Base-by-base conservation (phyloP, 2,797 vertebrate species). In the Girardinus metallicus region DNA sequence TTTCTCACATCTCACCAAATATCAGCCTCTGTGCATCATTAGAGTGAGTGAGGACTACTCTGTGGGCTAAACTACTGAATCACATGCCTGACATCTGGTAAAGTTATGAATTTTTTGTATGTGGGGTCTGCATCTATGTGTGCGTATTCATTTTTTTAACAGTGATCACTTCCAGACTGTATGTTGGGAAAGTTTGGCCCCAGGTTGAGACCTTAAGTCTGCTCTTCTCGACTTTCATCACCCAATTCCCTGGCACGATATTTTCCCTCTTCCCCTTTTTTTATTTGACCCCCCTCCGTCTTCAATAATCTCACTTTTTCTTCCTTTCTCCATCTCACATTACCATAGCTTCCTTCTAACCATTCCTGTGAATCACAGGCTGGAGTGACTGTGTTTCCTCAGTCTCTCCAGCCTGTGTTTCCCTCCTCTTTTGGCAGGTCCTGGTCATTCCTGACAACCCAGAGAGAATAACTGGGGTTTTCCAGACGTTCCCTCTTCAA, bases 401-500 rank as follows among this genome's bases (percentile, higher is more conserved):
- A 51, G 21, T 78, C 80, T 88, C 80, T 90, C 81, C 85, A 86
- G 74, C 36, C 83, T 51, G 90, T 82, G 86, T 89, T 83, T 87
- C 89, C 83, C 80, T 83, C 86, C 89, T 89, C 89, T 92, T 85
- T 91, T 95, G 94, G 93, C 94, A 94, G 80, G 81, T 89, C 89
- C 88, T 36, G 66, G 84, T 87, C 93, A 95, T 95, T 94, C 90
- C 88, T 93, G 78, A 89, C 79, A 89, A 77, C 87, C 94, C 89
- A 89, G 87, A 90, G 82, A 88, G 91, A 92, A 89, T 75, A 88
- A 91, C 60, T 92, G 92, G 93, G 87, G 82, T 91, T 95, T 95
- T 95, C 91, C 91, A 92, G 77, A 91, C 85, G 80, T 86, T 91
- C 84, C 90, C 83, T 83, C 41, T 60, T 55, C 44, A 57, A 62